These are phyloP conservation scores for Semotilus atromaculatus DNA, from an alignment of 2,797 vertebrate species.

Conservation along the genomic window DNA sequence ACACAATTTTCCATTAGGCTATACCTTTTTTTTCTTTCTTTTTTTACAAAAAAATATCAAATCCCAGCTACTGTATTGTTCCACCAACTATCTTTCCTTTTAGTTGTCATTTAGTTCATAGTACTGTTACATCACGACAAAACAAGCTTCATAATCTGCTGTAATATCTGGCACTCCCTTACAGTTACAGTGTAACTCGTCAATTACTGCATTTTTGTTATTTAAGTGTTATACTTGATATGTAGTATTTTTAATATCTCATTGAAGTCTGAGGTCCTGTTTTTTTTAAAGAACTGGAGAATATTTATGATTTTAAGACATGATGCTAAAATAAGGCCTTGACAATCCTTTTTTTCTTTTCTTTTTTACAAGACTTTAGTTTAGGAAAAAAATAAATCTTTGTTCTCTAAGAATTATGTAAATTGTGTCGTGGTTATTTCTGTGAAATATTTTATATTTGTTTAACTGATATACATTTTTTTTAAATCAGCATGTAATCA, in stretches of 20 bases:
- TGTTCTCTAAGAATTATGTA: background rate
- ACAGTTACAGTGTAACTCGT: conserved; percentile 27
- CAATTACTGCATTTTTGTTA: conserved; percentile 19
- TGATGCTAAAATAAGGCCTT: background rate
- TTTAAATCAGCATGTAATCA: background rate
- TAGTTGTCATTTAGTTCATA: conserved; percentile 6
- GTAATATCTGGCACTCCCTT: background rate
- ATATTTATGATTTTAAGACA: background rate
- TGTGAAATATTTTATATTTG: too few species aligned
- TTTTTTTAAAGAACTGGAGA: background rate
- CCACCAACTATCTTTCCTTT: background rate
- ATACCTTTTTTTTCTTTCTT: background rate
- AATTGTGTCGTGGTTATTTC: background rate
- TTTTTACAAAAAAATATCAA: background rate
- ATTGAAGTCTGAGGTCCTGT: background rate
- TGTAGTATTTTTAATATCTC: background rate
- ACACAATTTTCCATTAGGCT: background rate
- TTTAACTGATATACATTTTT: background rate
- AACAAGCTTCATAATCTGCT: background rate
- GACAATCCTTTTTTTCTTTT: background rate
- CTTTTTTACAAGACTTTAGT: background rate
- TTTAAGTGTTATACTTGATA: background rate
- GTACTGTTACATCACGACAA: conserved; percentile 22
- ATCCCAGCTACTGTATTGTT: background rate
- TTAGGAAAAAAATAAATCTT: background rate